Evolutionary conservation across 2,888 invertebrate species (phyloP), one percentile per base, ranked within the genome.

Genomic region (Dromius quadrimaculatus): DNA sequence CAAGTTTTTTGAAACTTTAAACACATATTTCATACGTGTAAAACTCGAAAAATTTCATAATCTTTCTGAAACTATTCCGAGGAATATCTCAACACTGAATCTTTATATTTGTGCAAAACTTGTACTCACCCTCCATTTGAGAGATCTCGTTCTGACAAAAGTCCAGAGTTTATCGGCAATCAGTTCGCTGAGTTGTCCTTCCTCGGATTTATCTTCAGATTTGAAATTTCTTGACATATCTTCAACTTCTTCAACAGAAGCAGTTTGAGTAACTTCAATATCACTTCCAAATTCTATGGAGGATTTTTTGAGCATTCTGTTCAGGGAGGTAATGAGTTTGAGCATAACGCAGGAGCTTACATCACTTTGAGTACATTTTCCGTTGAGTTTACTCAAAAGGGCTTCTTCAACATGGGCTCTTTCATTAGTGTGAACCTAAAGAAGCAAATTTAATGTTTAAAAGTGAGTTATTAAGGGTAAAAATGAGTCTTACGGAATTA

Each of bases 281-380:
- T 92, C 91, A 68, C 90, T 90, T 47, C 90, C 90, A 47, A 94
- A 83, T 77, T 92, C 92, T 77, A 94, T 88, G 61, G 90, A 89
- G 0, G 92, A 90, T 74, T 93, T 93, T 80, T 93, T 90, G 78
- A 93, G 84, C 82, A 93, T 87, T 73, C 90, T 86, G 83, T 94
- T 93, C 83, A 93, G 92, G 80, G 93, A 93, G 13, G 91, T 90
- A 36, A 93, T 90, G 75, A 93, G 81, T 81, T 93, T 94, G 15
- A 92, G 85, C 86, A 93, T 93, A 79, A 92, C 90, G 80, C 94
- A 94, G 5, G 93, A 90, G 34, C 92, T 91, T 47, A 92, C 88
- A 77, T 94, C 93, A 64, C 90, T 87, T 74, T 91, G 88, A 2
- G 89, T 87, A 79, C 94, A 94, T 85, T 92, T 93, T 75, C 86